Conservation (phyloP, 1,140 invertebrate species). For the Bombus pyrosoma region DNA sequence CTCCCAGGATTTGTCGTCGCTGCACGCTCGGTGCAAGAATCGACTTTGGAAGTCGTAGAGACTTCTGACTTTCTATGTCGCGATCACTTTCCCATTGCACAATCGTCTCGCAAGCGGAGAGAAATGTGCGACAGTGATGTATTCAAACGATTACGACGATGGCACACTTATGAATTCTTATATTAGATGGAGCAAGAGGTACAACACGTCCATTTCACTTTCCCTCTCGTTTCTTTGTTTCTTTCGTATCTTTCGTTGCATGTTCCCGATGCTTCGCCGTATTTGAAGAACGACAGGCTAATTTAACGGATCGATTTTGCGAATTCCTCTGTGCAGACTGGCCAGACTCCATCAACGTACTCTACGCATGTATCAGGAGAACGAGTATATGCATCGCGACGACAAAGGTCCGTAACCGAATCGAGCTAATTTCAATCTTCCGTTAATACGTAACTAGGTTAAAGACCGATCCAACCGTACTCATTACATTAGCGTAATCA, state of each 20-base stretch:
- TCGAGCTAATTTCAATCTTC: not conserved
- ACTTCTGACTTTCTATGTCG: constrained; percentile 16
- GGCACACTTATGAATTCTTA: constrained; percentile 37
- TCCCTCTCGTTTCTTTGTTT: not conserved
- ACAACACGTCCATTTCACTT: not conserved
- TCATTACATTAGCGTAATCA: not conserved
- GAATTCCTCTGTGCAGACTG: constrained; percentile 41
- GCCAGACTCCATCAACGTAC: constrained; percentile 42
- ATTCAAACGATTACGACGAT: constrained; percentile 41
- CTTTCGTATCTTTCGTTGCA: not conserved
- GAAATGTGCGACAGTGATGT: constrained; percentile 6
- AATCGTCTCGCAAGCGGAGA: not conserved
- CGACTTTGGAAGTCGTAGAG: not conserved
- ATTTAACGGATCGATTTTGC: not conserved
- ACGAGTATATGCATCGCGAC: constrained; percentile 34
- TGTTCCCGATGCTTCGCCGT: not conserved
- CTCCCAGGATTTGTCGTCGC: not conserved
- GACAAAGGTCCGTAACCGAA: constrained; percentile 44
- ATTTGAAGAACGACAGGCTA: not conserved
- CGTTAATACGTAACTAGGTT: constrained; percentile 15
- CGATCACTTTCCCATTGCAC: constrained; percentile 11
- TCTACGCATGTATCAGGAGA: constrained; percentile 39
- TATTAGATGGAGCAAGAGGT: constrained; percentile 46
- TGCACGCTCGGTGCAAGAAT: not conserved
- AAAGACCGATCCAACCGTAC: not conserved